Percentiles rank a stretch among this genome's conserved stretches.
Evolutionary conservation across 35 echinoderm and acorn worm genomes (phyloP).

Genomic region (Heliocidaris erythrogramma): DNA sequence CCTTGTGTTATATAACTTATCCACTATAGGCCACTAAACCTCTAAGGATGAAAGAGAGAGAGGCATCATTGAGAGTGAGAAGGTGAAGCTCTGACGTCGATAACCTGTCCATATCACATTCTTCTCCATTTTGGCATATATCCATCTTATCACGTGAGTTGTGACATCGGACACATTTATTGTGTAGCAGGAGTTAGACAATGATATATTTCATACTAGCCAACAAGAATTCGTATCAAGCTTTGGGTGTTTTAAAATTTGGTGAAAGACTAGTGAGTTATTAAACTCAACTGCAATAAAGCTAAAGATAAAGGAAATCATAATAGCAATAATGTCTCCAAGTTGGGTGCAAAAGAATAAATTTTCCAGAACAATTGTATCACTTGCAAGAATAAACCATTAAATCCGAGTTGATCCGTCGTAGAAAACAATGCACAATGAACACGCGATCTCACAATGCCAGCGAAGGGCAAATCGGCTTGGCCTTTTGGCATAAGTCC

Average conservation of each 20-base stretch:
- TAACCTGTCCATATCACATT: neutral
- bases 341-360: neutral
- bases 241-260: neutral
- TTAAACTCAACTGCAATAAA: neutral
- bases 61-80: too few species aligned
- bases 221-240: neutral
- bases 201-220: neutral
- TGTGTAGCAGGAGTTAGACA: neutral
- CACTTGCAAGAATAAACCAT: neutral
- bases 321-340: neutral
- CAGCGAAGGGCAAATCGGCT: neutral
- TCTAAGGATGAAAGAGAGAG: too few species aligned
- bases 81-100: too few species aligned
- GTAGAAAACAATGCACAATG: neutral
- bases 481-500: slow-evolving; percentile 15
- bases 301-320: neutral
- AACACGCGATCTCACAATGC: neutral
- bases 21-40: too few species aligned
- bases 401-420: neutral
- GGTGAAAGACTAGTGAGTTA: neutral
- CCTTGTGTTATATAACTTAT: too few species aligned
- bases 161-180: neutral
- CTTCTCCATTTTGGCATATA: neutral
- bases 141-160: neutral
- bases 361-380: neutral